Evolutionary conservation across 1,140 invertebrate genomes (phyloP), one percentile per base, ranked within the genome.

Genomic region (Nomia melanderi): DNA sequence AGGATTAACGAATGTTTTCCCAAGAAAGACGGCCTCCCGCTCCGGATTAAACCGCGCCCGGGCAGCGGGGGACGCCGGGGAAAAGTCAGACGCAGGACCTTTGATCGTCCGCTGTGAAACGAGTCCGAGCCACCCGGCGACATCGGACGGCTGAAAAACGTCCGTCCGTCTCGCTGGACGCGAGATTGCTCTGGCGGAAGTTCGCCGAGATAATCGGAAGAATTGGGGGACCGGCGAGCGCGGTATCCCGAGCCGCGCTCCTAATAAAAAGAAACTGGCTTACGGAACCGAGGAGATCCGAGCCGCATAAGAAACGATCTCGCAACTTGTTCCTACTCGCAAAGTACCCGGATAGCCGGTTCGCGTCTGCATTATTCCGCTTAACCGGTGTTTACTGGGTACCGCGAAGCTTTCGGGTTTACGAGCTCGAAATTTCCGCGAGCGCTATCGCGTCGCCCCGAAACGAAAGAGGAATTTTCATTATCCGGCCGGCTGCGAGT

Each of bases 331-430:
- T 7, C 53, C 59, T 44, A 73, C 60, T 64, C 0, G 70, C 59
- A 73, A 63, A 72, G 41, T 63, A 23, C 25, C 39, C 17, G n/a
- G 47, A 7, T 8, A 17, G 33, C 50, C 39, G 14, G 14, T 17
- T 23, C 39, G 54, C 5, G 36, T 14, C 39, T 31, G 17, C 23
- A 12, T 69, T n/a, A n/a, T 27, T 29, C 12, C 53, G 11, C 57
- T 53, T 73, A 73, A 73, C 62, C 36, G 31, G 59, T 64, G 50
- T 73, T 73, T 73, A 64, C 44, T 54, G 39, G 59, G 53, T 27
- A 39, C 59, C 41, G 25, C 70, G n/a, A 64, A 73, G 25, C 70
- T 63, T 39, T 39, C 59, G 17, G 50, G 23, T 63, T 73, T 63
- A 50, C 41, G 59, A 72, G 9, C 2, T 12, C 14, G 12, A 11